Evolutionary conservation across 2,888 invertebrate genomes (phyloP).

Genomic region (Dascillus cervinus): DNA sequence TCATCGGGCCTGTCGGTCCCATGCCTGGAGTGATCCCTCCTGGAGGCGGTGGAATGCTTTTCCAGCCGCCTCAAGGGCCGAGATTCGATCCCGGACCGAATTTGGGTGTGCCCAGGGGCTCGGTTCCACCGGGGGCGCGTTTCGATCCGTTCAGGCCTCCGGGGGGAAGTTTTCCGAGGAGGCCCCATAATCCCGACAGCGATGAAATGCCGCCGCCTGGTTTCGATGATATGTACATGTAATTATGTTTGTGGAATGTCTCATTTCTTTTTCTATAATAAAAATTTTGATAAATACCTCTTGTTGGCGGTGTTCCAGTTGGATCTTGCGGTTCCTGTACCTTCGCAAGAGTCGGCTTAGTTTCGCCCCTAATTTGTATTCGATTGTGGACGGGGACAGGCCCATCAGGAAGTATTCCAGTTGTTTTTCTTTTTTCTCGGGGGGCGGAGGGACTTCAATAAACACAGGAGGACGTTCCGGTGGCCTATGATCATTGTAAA

Average conservation of each 20-base stretch:
- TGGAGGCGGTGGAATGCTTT: conserved; percentile 66
- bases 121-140: conserved; percentile 69
- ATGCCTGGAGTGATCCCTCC: conserved; percentile 6
- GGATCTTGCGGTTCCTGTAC: conserved; percentile 45
- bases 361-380: conserved; percentile 43
- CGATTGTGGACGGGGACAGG: conserved; percentile 35
- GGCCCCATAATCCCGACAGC: conserved; percentile 51
- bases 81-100: conserved; percentile 21
- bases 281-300: conserved; percentile 33
- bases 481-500: conserved; percentile 24
- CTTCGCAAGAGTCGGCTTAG: conserved; percentile 47
- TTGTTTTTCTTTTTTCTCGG: conserved; percentile 31
- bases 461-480: conserved; percentile 27
- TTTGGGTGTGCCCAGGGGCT: conserved; percentile 40
- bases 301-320: conserved; percentile 42
- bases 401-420: conserved; percentile 45
- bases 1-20: conserved; percentile 34
- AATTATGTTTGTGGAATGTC: conserved; percentile 25
- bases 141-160: conserved; percentile 79
- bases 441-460: conserved; percentile 16
- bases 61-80: conserved; percentile 52
- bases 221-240: conserved; percentile 71
- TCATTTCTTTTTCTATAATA: conserved; percentile 1
- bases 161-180: conserved; percentile 40
- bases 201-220: conserved; percentile 73